Evolutionary conservation across 2,797 vertebrate genomes (phyloP), one percentile per base, ranked within the genome.

Genomic region (Thaleichthys pacificus): DNA sequence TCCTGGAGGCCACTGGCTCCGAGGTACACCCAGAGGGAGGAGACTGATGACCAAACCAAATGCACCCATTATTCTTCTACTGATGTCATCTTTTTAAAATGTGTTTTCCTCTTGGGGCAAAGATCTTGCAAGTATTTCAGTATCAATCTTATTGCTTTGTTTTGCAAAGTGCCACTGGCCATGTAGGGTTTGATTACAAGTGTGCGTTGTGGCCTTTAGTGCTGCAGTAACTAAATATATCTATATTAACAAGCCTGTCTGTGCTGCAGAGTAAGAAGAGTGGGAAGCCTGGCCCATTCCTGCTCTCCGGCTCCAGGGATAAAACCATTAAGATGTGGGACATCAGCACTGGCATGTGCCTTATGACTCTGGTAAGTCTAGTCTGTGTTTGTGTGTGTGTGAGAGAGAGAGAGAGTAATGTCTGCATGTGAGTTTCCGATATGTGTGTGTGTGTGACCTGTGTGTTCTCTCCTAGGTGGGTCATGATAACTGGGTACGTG

Each of bases 281-380:
- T 76, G 97, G 98, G 75, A 99, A 99, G 76, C 94, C 97, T 70
- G 98, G 98, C 71, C 98, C 98, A 62, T 99, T 99, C 90, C 95
- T 99, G 88, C 94, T 99, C 75, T 99, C 98, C 85, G 98, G 98
- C 87, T 99, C 98, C 89, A 97, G 97, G 95, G 97, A 99, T 92
- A 99, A 99, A 93, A 99, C 98, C 87, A 98, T 99, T 90, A 99
- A 99, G 94, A 98, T 99, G 97, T 99, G 98, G 98, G 97, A 99
- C 70, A 95, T 99, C 89, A 99, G 97, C 93, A 99, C 83, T 93
- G 95, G 97, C 93, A 96, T 98, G 96, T 99, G 98, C 96, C 97
- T 99, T 96, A 99, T 99, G 97, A 99, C 98, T 82, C 94, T 99
- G 88, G 97, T 99, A 87, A 95, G 97, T 84, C 19, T 49, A 4